phyloP scores from a whole-genome alignment of 2,797 vertebrate genomes.

The Bradypodion ventrale region DNA sequence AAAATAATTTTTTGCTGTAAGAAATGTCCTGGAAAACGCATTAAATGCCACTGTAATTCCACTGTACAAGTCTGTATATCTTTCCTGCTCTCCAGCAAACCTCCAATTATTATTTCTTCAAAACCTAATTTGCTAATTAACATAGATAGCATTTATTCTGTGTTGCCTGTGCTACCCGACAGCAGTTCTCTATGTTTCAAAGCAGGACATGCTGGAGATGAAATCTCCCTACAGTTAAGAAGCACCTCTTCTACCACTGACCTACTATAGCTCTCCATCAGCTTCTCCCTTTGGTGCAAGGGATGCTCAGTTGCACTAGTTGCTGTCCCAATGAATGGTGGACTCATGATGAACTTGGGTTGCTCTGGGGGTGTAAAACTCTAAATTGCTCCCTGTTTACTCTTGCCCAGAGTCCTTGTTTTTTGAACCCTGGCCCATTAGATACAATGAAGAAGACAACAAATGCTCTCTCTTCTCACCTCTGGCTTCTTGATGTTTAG shows the following conservation, averaged over 20 bases:
- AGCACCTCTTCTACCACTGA: not conserved
- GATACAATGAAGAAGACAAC: not conserved
- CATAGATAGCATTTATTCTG: not conserved
- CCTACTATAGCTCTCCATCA: too few relatives aligned
- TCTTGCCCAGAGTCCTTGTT: constrained; percentile 37
- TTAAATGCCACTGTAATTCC: not conserved
- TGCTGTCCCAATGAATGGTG: not conserved
- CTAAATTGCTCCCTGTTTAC: not conserved
- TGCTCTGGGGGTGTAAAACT: not conserved
- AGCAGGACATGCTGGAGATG: not conserved
- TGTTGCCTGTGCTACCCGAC: not conserved
- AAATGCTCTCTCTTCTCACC: constrained; percentile 50
- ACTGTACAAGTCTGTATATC: not conserved
- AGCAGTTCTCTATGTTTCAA: not conserved
- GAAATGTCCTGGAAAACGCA: too few relatives aligned
- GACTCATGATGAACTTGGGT: not conserved
- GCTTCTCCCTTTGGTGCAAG: not conserved
- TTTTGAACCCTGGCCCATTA: not conserved
- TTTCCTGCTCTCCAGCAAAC: too few relatives aligned
- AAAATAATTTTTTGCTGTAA: too few relatives aligned
- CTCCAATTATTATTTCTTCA: not conserved
- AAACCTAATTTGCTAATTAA: not conserved
- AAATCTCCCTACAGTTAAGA: not conserved
- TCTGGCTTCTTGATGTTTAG: not conserved
- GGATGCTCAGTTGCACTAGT: too few relatives aligned